phyloP scores from a whole-genome alignment of 2,113 vertebrate genomes.

The Chaetodon trifascialis region DNA sequence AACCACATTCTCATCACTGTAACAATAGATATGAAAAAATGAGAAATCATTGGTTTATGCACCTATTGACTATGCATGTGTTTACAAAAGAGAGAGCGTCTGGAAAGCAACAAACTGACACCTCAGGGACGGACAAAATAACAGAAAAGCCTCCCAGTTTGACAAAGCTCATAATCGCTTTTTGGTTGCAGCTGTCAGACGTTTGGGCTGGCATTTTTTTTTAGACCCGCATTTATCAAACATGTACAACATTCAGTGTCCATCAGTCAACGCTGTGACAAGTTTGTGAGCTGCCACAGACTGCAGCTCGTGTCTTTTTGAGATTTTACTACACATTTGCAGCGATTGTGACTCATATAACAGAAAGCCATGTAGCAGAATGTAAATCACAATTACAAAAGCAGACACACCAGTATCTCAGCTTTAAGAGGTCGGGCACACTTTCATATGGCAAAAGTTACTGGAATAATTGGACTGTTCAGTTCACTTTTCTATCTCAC shows the following conservation, averaged over 20 bases:
- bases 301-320: background rate
- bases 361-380: background rate
- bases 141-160: constrained; percentile 18
- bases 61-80: constrained; percentile 41
- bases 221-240: constrained; percentile 15
- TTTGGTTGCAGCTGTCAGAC: background rate
- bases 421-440: background rate
- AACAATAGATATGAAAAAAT: constrained; percentile 73
- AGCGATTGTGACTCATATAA: background rate
- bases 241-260: background rate
- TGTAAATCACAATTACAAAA: background rate
- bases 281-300: background rate
- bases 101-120: constrained; percentile 46
- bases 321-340: background rate
- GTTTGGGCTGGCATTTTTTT: constrained; percentile 17
- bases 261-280: background rate
- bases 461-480: background rate
- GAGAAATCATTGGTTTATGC: constrained; percentile 44
- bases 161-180: constrained; percentile 27
- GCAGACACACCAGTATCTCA: background rate
- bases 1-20: constrained; percentile 45
- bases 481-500: background rate
- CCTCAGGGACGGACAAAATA: constrained; percentile 29
- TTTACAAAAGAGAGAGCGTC: constrained; percentile 44
- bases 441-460: background rate